Evolutionary conservation across 2,888 invertebrate species (phyloP), one percentile per base, ranked within the genome.

Genomic region (Andrena bucephala): DNA sequence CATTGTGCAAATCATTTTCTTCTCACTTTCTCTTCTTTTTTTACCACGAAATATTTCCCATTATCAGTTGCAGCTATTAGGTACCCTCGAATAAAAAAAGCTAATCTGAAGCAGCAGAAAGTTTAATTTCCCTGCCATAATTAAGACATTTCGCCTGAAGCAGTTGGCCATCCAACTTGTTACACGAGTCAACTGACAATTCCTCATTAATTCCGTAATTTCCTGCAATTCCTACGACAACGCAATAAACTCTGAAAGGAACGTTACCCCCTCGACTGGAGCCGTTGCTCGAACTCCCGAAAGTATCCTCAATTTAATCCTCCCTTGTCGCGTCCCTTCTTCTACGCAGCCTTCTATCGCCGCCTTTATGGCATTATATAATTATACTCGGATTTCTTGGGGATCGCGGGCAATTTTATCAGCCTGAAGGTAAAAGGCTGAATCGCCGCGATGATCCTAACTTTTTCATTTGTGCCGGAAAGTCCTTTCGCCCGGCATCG

Each of bases 241-340:
- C 2, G 29, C 2, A 10, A 27, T n/a, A 36, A 33, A 54, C 31
- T 57, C 48, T 57, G 27, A 50, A 48, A 65, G 66, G 66, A 79
- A 87, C 63, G 48, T 59, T 62, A 27, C 52, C 57, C 52, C 59
- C 31, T 24, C 27, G 31, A 50, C 48, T n/a, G 24, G 20, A 50
- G 8, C 52, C 29, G 50, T 36, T 31, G 27, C 73, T 31, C 33
- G 50, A 77, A 70, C 52, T 66, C 24, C 62, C 29, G 27, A 63
- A 83, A 79, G 68, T 79, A 70, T 83, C 76, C 75, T 31, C 36
- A 71, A 31, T 75, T 87, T 86, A 86, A 87, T 84, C 76, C 33
- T 50, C 52, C 29, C 59, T 31, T 10, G 63, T 27, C 67, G 66
- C 24, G 74, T 48, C 73, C 36, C 71, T 76, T 50, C 60, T 78